Base-by-base conservation (phyloP, 2,797 vertebrate genomes). In the Ambastaia sidthimunki region DNA sequence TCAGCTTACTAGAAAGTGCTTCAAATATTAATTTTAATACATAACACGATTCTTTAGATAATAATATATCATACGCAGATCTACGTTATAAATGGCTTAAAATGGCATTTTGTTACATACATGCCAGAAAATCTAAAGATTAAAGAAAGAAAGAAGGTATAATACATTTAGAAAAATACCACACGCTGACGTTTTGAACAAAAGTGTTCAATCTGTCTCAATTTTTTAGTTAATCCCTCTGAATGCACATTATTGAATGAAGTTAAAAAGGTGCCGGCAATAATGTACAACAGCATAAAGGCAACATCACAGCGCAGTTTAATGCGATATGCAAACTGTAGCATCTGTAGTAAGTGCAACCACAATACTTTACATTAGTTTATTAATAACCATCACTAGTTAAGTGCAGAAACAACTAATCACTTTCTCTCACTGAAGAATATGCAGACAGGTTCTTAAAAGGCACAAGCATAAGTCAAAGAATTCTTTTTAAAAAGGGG, bases 361-460 rank as follows among this genome's bases (percentile, higher is more conserved):
- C 76, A 83, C 83, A 55, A 74, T 73, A 83, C 78, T 70, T 86
- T 73, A 84, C 76, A 83, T 76, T 66, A 81, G 78, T 55, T 82
- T 47, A 54, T 74, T 66, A 79, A 86, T 41, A 57, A 62, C 76
- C 67, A 71, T 19, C 85, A 82, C 78, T 76, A 78, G 16, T 84
- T 28, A 74, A 86, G 83, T 86, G 83, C 81, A 82, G 84, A 75
- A 79, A 86, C 78, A 76, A 47, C 83, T 10, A 76, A 86, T 71
- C 71, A 63, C 77, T 84, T 76, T 41, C 71, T 84, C 80, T 84
- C 75, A 73, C 76, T 54, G 80, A 86, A 75, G 71, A 67, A 86
- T 86, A 86, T 76, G 80, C 85, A 86, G 82, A 82, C 67, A 78
- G 75, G 19, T 82, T 85, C 82, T 84, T 80, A 84, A 85, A 86